Evolutionary conservation across 1,140 invertebrate species (phyloP).

Genomic region (Eupeodes corollae): DNA sequence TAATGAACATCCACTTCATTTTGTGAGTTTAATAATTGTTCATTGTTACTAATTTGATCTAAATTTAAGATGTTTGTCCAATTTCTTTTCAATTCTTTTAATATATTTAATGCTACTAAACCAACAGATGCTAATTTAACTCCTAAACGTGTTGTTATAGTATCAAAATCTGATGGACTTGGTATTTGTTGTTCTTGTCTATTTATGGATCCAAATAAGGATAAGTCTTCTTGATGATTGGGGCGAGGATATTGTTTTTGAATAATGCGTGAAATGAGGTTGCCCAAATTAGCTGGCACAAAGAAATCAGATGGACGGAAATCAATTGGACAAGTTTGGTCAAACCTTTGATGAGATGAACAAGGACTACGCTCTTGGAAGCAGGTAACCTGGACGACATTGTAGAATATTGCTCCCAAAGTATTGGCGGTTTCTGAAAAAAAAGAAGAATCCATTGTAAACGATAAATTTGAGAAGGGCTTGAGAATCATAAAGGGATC

Average conservation of each 20-base stretch:
- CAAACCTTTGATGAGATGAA: slow-evolving; percentile 50
- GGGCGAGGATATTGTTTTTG: slow-evolving; percentile 7
- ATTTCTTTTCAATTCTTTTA: slow-evolving; percentile 14
- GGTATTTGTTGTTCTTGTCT: not conserved
- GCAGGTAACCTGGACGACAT: slow-evolving; percentile 54
- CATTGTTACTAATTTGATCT: not conserved
- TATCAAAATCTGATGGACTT: not conserved
- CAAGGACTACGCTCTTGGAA: slow-evolving; percentile 54
- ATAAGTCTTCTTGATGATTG: not conserved
- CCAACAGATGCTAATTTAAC: slow-evolving; percentile 32
- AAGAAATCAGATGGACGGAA: slow-evolving; percentile 31
- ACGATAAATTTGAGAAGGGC: too few relatives aligned
- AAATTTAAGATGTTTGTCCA: slow-evolving; percentile 21
- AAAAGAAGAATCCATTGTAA: too few relatives aligned
- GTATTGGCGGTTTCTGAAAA: slow-evolving; percentile 49
- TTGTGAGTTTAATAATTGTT: slow-evolving; percentile 16
- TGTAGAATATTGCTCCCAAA: slow-evolving; percentile 58
- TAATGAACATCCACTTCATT: too few relatives aligned
- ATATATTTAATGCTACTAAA: slow-evolving; percentile 29
- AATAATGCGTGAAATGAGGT: slow-evolving; percentile 25
- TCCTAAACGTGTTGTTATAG: slow-evolving; percentile 18
- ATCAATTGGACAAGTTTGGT: slow-evolving; percentile 27
- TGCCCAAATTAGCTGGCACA: slow-evolving; percentile 28
- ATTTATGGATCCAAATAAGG: not conserved
- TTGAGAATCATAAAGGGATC: too few relatives aligned